phyloP scores from a whole-genome alignment of 2,888 invertebrate genomes.

The Diplolepis rosae region DNA sequence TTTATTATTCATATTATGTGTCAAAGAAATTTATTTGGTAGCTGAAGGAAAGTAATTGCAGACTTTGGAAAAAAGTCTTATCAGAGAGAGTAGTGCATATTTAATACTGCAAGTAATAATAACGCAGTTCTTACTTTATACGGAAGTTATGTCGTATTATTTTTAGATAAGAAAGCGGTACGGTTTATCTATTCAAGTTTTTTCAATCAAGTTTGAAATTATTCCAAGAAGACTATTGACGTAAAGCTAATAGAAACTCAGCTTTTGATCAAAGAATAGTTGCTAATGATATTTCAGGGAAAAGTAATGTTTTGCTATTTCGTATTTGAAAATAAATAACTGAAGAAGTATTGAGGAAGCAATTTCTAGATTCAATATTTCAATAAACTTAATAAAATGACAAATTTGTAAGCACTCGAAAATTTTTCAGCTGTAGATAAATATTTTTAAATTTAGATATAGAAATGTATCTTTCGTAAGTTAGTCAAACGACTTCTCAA shows the following conservation, averaged over 20 bases:
- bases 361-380: too few species aligned
- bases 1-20: not conserved
- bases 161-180: not conserved
- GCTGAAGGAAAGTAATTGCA: not conserved
- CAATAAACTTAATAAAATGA: too few species aligned
- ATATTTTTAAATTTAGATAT: too few species aligned
- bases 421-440: too few species aligned
- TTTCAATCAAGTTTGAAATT: not conserved
- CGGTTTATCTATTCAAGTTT: not conserved
- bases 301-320: too few species aligned
- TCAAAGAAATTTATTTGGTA: not conserved
- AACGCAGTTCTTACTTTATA: not conserved
- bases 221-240: not conserved
- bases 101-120: not conserved
- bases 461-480: too few species aligned
- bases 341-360: too few species aligned
- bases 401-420: too few species aligned
- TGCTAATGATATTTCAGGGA: too few species aligned
- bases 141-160: conserved; percentile 4
- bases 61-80: not conserved
- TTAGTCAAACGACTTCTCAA: too few species aligned
- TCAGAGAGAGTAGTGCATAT: not conserved
- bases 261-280: not conserved
- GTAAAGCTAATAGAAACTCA: not conserved
- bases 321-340: too few species aligned